phyloP scores from a whole-genome alignment of 2,113 vertebrate genomes.

The Uropsilus gracilis region DNA sequence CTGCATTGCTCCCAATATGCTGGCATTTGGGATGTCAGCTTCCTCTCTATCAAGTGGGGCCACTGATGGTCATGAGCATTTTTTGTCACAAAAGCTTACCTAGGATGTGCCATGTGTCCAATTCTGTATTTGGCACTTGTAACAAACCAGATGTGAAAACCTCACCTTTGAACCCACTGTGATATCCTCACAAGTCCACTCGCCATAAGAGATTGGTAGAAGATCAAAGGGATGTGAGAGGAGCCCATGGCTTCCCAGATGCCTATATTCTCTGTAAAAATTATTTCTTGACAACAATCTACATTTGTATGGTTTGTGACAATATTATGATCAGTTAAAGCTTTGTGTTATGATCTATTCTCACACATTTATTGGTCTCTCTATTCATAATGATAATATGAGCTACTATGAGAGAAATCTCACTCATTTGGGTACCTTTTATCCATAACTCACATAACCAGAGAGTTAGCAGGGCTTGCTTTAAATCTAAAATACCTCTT shows the following conservation, averaged over 20 bases:
- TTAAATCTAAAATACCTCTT: background rate
- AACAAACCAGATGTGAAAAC: background rate
- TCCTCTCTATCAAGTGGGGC: background rate
- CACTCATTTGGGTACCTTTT: background rate
- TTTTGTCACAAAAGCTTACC: background rate
- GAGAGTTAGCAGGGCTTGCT: background rate
- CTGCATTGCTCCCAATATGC: background rate
- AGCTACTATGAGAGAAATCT: background rate
- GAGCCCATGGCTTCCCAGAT: background rate
- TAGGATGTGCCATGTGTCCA: background rate
- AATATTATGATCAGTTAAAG: slow-evolving; percentile 48
- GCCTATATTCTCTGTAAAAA: background rate
- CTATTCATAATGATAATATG: background rate
- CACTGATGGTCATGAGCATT: background rate
- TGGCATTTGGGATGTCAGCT: background rate
- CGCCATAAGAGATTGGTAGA: background rate
- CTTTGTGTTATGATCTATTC: slow-evolving; percentile 19
- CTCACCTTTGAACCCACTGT: too few relatives aligned
- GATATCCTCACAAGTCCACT: background rate
- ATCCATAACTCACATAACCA: background rate
- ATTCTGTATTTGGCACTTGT: background rate
- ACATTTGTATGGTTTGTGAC: slow-evolving; percentile 8
- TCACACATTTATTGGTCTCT: slow-evolving; percentile 46
- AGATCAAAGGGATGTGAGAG: background rate
- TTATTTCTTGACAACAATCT: slow-evolving; percentile 13